Conservation (phyloP, 92 coral and sea anemone species). For the Parazoanthus swiftii region DNA sequence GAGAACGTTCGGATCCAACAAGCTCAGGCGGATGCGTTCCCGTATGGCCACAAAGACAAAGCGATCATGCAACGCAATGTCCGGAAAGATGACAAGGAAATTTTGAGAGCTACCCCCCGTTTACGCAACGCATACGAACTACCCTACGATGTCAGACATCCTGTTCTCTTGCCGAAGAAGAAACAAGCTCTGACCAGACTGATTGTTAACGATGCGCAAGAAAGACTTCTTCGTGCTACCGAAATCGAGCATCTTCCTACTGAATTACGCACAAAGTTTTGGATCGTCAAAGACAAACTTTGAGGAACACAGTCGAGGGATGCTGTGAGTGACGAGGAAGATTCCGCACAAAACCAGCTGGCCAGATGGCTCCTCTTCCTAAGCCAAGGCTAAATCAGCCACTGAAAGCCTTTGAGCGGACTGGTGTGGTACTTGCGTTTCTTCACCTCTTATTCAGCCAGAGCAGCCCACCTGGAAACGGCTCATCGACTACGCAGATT, state of each 20-base stretch:
- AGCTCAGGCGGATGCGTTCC: background rate
- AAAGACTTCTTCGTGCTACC: conserved; percentile 52
- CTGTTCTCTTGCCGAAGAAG: no score
- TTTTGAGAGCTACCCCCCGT: no score
- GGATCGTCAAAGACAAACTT: conserved; percentile 43
- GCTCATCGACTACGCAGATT: conserved; percentile 14
- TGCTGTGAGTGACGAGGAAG: conserved; percentile 50
- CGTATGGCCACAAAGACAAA: no score
- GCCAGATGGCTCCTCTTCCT: conserved; percentile 54
- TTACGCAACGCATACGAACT: no score
- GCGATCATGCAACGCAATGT: no score
- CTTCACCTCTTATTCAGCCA: conserved; percentile 53
- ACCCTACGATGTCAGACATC: no score
- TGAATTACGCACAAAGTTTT: conserved; percentile 17
- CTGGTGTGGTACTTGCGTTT: conserved; percentile 55
- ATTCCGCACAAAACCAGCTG: conserved; percentile 37
- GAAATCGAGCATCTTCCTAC: conserved; percentile 46
- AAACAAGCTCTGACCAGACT: background rate
- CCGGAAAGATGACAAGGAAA: no score
- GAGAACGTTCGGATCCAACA: background rate
- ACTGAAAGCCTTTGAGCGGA: conserved; percentile 46
- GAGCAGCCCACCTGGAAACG: conserved; percentile 54
- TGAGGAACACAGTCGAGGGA: conserved; percentile 23
- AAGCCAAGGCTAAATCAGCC: conserved; percentile 37
- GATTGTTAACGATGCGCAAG: conserved; percentile 27